Percentiles rank a stretch among this genome's conserved stretches.
phyloP scores from a whole-genome alignment of 2,797 vertebrate genomes.

The Octomys mimax region DNA sequence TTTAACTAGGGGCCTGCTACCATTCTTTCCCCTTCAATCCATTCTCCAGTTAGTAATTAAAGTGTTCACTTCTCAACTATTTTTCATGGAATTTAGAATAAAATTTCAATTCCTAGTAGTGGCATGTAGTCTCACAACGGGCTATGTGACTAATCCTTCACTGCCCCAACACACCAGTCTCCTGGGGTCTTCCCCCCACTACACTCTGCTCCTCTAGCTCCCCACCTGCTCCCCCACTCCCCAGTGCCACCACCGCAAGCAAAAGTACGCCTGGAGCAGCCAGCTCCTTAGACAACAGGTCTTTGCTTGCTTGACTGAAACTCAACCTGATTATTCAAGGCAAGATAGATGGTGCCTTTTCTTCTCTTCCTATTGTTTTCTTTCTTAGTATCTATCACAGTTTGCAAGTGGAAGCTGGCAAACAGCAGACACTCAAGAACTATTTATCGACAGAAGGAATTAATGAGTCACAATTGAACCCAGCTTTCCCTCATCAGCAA shows the following conservation, averaged over 20 bases:
- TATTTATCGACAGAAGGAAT: conserved; percentile 38
- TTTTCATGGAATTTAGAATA: not conserved
- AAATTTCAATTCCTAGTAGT: conserved; percentile 19
- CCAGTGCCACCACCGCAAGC: not conserved
- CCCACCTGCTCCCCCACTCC: not conserved
- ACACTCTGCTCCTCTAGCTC: not conserved
- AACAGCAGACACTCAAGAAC: not conserved
- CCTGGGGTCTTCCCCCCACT: not conserved
- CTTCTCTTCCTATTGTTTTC: not conserved
- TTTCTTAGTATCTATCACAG: not conserved
- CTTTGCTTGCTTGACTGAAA: not conserved
- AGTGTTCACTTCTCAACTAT: not conserved
- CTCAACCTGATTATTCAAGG: not conserved
- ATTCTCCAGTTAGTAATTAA: not conserved
- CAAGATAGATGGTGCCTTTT: not conserved
- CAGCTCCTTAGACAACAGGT: not conserved
- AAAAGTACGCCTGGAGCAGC: not conserved
- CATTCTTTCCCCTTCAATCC: not conserved
- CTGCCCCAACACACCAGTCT: not conserved
- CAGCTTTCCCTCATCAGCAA: conserved; percentile 4
- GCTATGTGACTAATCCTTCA: not conserved
- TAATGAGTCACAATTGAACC: conserved; percentile 29
- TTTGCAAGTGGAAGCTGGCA: not conserved
- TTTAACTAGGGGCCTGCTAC: not conserved
- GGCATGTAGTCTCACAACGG: not conserved